These are phyloP conservation scores for Raja brachyura DNA, from an alignment of 2,113 vertebrate species.

Conservation along the genomic window DNA sequence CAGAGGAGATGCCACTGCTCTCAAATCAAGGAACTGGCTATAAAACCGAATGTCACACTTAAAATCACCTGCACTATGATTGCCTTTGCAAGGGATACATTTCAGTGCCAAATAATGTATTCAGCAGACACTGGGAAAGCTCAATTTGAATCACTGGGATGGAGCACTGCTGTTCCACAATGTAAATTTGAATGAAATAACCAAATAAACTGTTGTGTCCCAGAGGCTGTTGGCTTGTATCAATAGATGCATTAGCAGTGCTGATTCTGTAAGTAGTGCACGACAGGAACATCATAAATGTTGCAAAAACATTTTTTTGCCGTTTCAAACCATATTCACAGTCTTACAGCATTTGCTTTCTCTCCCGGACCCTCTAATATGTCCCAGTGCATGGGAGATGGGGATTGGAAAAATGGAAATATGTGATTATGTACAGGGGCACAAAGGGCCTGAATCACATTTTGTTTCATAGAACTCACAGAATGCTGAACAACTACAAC, in stretches of 20 bases:
- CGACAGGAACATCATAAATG: not conserved
- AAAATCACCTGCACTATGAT: not conserved
- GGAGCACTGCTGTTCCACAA: not conserved
- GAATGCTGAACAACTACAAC: not conserved
- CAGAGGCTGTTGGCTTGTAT: not conserved
- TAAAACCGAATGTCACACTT: not conserved
- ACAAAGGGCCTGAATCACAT: not conserved
- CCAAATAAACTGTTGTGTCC: not conserved
- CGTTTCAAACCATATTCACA: slow-evolving; percentile 9
- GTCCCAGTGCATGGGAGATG: not conserved
- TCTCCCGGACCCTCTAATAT: not conserved
- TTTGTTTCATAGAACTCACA: not conserved
- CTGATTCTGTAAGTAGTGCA: slow-evolving; percentile 5
- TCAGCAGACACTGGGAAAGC: not conserved
- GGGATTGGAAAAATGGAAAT: not conserved
- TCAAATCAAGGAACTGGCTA: not conserved
- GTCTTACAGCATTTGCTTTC: not conserved
- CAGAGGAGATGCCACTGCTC: not conserved
- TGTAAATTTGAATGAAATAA: slow-evolving; percentile 14
- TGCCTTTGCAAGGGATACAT: not conserved
- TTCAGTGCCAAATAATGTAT: not conserved
- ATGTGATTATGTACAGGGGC: not conserved
- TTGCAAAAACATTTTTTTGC: not conserved
- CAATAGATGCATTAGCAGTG: slow-evolving; percentile 9
- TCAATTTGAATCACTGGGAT: not conserved